Evolutionary conservation across 2,113 vertebrate genomes (phyloP), one percentile per base, ranked within the genome.

Genomic region (Mustela lutreola): DNA sequence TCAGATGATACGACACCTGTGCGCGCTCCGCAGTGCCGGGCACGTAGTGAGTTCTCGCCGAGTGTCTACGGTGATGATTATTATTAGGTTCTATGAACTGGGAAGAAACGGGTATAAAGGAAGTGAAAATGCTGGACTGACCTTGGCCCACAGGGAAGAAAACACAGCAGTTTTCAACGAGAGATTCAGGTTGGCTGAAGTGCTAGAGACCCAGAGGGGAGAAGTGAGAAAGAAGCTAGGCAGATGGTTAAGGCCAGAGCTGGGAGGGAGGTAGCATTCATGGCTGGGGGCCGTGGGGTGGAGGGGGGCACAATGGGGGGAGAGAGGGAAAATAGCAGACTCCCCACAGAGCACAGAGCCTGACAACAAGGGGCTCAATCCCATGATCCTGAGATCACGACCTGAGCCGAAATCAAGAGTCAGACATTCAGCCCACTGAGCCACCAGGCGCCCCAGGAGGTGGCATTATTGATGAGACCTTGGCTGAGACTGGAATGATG

Each of bases 221-320:
- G 78, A 62, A 63, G 8, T 22, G 48, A 81, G 24, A 60, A 12
- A 88, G 15, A 58, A 42, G 26, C 4, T 28, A 14, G 33, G 28
- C 33, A 5, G 50, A 22, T 48, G 15, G 31, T 31, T 36, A 28
- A 45, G 24, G 24, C 63, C 76, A 62, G 50, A 81, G 48, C 42
- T 62, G 18, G 12, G 24, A 94, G 24, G 48, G 39, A 81, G 48
- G n/a, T 15, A 26, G 33, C 31, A 36, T 15, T 67, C 10, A 28
- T 28, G 26, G 53, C 53, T 56, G 53, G 5, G 53, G 53, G 53
- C 53, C 16, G 5, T 1, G 4, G 50, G 15, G 50, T 56, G 15
- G 15, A 1, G 53, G 53, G 15, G 53, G 5, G 53, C 4, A 56
- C 53, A 18, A 18, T 0, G 5, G 53, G 1, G 53, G 5, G 16